Evolutionary conservation across 2,113 vertebrate species (phyloP), one percentile per base, ranked within the genome.

Genomic region (Hoplias malabaricus): DNA sequence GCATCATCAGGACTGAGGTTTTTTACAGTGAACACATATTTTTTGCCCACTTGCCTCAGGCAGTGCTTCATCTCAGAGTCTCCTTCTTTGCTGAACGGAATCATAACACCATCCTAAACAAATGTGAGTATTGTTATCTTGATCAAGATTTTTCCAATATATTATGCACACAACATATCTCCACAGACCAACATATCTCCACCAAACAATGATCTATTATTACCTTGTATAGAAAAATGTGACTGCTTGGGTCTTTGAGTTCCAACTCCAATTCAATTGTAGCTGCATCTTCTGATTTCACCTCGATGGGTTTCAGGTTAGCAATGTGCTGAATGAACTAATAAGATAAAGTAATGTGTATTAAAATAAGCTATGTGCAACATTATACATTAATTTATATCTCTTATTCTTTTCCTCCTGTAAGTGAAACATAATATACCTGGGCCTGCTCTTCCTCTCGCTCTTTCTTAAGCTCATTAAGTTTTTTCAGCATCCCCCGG

Each of bases 201-300:
- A 2, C n/a, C n/a, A n/a, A n/a, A n/a, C n/a, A n/a, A n/a, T n/a
- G n/a, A n/a, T n/a, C n/a, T n/a, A 14, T 33, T 0, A 31, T 85
- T 82, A 98, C 97, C 94, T 98, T 98, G 25, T 95, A 96, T 59
- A 98, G 82, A 62, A 91, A 95, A 54, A 98, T 82, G 14, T 91
- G 95, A 91, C 92, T 96, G 42, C 43, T 82, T 0, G 86, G 85
- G 34, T 92, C 90, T 86, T 94, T 96, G 76, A 98, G 92, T 23
- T 95, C 92, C 90, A 98, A 88, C 69, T 96, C 94, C 84, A 98
- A 80, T 67, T 93, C 91, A 81, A 97, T 94, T 0, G 84, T 86
- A 33, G 95, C 94, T n/a, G 82, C 90, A 1, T 94, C 87, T 0
- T 89, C 61, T 25, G 86, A 87, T 66, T 82, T 91, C 77, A 96